Conservation (phyloP, 2,888 invertebrate species). For the Seira ritae region DNA sequence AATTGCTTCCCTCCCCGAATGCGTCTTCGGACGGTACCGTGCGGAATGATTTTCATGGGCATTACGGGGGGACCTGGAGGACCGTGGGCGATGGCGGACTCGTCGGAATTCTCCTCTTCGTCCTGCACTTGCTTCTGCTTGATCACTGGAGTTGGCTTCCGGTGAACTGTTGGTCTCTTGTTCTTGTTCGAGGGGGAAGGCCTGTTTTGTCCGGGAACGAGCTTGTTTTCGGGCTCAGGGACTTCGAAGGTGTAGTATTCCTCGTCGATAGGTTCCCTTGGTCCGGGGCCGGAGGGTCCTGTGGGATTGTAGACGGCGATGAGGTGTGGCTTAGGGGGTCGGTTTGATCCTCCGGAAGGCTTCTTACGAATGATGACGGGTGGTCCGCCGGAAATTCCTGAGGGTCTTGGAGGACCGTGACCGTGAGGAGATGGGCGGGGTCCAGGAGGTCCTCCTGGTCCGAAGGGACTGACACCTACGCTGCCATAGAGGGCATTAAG, state of each 20-base stretch:
- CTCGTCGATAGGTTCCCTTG: constrained; percentile 46
- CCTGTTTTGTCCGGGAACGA: constrained; percentile 38
- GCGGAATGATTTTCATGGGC: constrained; percentile 36
- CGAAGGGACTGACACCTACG: neutral
- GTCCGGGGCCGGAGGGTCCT: constrained; percentile 23
- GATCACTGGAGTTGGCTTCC: constrained; percentile 57
- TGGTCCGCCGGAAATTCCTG: constrained; percentile 31
- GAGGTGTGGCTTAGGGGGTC: constrained; percentile 45
- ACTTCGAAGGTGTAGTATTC: constrained; percentile 53
- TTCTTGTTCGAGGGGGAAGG: constrained; percentile 55
- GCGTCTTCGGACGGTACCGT: constrained; percentile 47
- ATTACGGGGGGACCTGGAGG: neutral
- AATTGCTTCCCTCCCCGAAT: constrained; percentile 40
- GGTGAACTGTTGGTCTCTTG: constrained; percentile 44
- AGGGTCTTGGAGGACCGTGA: constrained; percentile 8
- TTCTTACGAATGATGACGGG: constrained; percentile 43
- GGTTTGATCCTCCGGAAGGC: constrained; percentile 26
- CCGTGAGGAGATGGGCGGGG: neutral
- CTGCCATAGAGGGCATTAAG: neutral
- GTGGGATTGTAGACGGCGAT: constrained; percentile 46
- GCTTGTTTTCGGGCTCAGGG: constrained; percentile 34
- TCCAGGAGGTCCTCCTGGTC: neutral
- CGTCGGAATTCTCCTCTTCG: constrained; percentile 26
- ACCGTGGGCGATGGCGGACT: neutral
- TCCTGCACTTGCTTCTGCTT: constrained; percentile 34